Base-by-base conservation (phyloP, 2,888 invertebrate species). In the Limnephilus rhombicus region DNA sequence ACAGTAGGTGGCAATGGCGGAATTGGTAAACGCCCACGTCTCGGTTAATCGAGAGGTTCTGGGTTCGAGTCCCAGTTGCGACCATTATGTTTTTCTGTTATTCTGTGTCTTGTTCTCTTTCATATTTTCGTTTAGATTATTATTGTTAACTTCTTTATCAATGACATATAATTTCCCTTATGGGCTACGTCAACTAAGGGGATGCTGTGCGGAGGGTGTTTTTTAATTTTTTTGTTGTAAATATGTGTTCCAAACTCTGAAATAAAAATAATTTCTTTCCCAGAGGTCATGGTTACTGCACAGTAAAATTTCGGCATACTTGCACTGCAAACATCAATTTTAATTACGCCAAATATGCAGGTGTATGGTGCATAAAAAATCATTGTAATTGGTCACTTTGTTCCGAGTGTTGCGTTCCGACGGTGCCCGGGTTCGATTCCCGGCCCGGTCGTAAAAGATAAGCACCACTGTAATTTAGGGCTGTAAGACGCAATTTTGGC, bases 361-460 rank as follows among this genome's bases (percentile, higher is more conserved):
- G 83, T 83, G 83, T 34, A 31, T 37, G 31, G 31, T 31, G 83
- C 31, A 83, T 83, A 34, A 83, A 83, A 34, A 31, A 31, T 37
- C 34, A 31, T 18, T n/a, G n/a, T 41, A 85, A 85, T 37, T 85
- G 85, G 85, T 85, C 85, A 85, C 85, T 85, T 85, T 85, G n/a
- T 41, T 85, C 41, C 41, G 37, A n/a, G 41, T 85, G 24, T 31
- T 85, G 37, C 45, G n/a, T 24, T 41, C 29, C 3, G 82, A 15
- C 83, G 83, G 18, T 37, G 83, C 15, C 83, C 53, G 53, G 83
- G 83, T 83, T 83, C 5, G 83, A 83, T 37, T 83, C 83, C 85
- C 45, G 45, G 24, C 34, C 13, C 24, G 85, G 85, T 85, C 85
- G n/a, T 85, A 85, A 85, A 85, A 85, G 85, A n/a, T 37, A 85